Percentiles rank a stretch among this genome's conserved stretches.
These are phyloP conservation scores for Thalassophryne amazonica DNA, from an alignment of 2,797 vertebrate species.

Conservation along the genomic window DNA sequence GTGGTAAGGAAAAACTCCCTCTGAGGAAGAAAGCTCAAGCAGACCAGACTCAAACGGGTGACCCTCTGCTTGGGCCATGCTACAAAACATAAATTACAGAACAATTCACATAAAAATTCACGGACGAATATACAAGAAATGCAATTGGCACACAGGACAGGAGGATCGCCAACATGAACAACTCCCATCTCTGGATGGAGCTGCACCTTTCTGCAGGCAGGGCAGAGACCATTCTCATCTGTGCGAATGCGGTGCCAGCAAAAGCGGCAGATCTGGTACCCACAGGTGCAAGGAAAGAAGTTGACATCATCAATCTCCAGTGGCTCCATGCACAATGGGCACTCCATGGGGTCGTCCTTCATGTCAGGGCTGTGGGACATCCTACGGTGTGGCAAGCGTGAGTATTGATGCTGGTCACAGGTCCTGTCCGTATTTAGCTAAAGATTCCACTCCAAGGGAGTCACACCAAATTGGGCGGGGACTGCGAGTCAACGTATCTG, in stretches of 20 bases:
- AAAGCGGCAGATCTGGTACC: conserved; percentile 99
- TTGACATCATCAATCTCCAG: conserved; percentile 99
- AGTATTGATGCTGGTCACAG: conserved; percentile 54
- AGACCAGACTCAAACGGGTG: no score
- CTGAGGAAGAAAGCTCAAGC: no score
- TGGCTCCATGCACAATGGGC: conserved; percentile 99
- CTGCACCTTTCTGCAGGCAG: conserved; percentile 99
- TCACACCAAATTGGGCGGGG: conserved; percentile 80
- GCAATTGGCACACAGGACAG: no score
- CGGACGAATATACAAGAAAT: no score
- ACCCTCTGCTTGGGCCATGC: no score
- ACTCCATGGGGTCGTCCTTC: conserved; percentile 99
- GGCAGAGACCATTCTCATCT: conserved; percentile 99
- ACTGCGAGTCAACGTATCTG: conserved; percentile 68
- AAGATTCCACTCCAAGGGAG: conserved; percentile 80
- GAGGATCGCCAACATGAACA: no score
- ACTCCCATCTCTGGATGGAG: no score
- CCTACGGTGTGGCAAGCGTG: conserved; percentile 64
- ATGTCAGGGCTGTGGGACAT: conserved; percentile 99
- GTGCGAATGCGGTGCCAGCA: conserved; percentile 99
- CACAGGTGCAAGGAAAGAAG: conserved; percentile 99
- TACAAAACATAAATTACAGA: no score
- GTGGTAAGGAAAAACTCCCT: no score
- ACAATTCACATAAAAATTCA: no score
- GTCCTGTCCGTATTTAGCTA: conserved; percentile 80